Base-by-base conservation (phyloP, 2,113 vertebrate genomes). In the Scytalopus superciliaris region DNA sequence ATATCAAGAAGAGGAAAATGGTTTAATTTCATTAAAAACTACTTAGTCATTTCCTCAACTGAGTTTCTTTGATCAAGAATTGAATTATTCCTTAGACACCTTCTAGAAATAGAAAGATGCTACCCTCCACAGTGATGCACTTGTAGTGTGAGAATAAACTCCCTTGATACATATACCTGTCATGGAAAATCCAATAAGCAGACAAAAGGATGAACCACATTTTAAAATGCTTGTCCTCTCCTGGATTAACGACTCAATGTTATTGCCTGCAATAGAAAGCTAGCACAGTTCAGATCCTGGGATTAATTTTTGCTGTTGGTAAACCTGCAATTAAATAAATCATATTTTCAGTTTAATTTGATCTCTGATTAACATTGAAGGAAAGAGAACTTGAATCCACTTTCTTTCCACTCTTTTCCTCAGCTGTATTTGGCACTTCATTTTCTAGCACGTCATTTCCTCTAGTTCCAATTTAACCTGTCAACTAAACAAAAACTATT, bases 81-180 rank as follows among this genome's bases (percentile, higher is more conserved):
- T 66, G 42, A 94, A 47, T 90, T 84, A 75, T 25, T 93, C n/a
- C n/a, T 60, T 40, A 56, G 72, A 67, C 82, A 67, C n/a, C 35
- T 94, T 91, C 82, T 81, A 84, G 76, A 97, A 94, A 87, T 2
- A 95, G 84, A 83, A 85, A 90, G 80, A 93, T 28, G n/a, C 25
- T 67, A n/a, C 73, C 39, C 42, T 92, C 44, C 39, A 45, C 11
- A 56, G 49, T 49, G 82, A 90, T 1, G 4, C 69, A 57, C 4
- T 24, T 16, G 17, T 13, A 74, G 44, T 24, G 66, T 87, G 84
- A 89, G 69, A 94, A 89, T 18, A 75, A 66, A 75, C 84, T 87
- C 86, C 45, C 39, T 44, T 72, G 90, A 94, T 53, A 72, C 49
- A 84, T 64, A 73, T 4, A 79, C 75, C 74, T 88, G 80, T 53